Evolutionary conservation across 1,140 invertebrate genomes (phyloP).

Genomic region (Drosophila triauraria): DNA sequence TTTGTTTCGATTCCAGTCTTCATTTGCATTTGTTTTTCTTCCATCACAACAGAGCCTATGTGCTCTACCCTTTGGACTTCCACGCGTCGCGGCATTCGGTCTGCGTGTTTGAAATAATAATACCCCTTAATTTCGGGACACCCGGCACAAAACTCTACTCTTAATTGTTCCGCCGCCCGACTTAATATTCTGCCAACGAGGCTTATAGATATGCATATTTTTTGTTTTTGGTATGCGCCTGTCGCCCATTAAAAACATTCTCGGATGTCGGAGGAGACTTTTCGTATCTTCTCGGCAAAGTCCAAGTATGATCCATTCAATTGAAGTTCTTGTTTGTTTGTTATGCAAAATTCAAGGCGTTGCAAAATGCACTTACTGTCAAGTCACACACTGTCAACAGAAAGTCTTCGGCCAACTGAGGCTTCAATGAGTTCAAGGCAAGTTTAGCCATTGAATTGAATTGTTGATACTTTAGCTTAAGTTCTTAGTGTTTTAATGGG

Average conservation of each 20-base stretch:
- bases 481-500: slow-evolving; percentile 6
- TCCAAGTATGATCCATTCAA: slow-evolving; percentile 32
- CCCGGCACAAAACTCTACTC: slow-evolving; percentile 23
- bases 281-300: not conserved
- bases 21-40: slow-evolving; percentile 58
- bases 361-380: slow-evolving; percentile 34
- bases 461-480: slow-evolving; percentile 4
- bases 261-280: slow-evolving; percentile 6
- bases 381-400: slow-evolving; percentile 5
- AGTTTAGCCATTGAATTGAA: not conserved
- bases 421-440: slow-evolving; percentile 6
- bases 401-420: slow-evolving; percentile 3
- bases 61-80: slow-evolving; percentile 47
- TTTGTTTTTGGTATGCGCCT: slow-evolving; percentile 47
- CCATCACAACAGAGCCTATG: slow-evolving; percentile 2
- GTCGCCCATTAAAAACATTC: slow-evolving; percentile 50
- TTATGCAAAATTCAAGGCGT: slow-evolving; percentile 62
- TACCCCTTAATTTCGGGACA: slow-evolving; percentile 61
- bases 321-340: slow-evolving; percentile 68
- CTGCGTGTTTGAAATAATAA: slow-evolving; percentile 70
- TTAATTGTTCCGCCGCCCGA: slow-evolving; percentile 37
- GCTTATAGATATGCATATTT: slow-evolving; percentile 7
- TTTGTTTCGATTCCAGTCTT: slow-evolving; percentile 41
- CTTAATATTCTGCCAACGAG: slow-evolving; percentile 46
- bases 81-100: slow-evolving; percentile 62